A percentile compares a stretch with the other conserved stretches of the same genome.
phyloP scores from a whole-genome alignment of 92 coral and sea anemone genomes.

The Meandrina meandrites region DNA sequence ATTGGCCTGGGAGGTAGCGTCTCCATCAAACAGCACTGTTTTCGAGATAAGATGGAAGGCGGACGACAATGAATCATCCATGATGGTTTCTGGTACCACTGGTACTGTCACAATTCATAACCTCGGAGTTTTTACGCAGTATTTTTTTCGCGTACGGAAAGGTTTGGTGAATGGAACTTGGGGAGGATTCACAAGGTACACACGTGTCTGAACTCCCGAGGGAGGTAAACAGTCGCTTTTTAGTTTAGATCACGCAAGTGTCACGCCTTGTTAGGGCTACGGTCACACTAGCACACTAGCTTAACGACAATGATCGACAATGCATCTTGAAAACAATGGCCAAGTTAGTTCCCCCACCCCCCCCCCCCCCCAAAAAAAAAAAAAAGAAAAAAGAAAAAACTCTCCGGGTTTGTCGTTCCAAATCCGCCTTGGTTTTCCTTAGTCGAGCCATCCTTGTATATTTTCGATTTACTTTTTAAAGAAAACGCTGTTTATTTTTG shows the following conservation, averaged over 20 bases:
- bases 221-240: too few relatives aligned
- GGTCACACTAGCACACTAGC: neutral
- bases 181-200: conserved; percentile 54
- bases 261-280: too few relatives aligned
- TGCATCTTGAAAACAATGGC: too few relatives aligned
- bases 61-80: conserved; percentile 37
- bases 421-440: too few relatives aligned
- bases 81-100: conserved; percentile 43
- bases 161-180: conserved; percentile 51
- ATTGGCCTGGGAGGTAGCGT: conserved; percentile 47
- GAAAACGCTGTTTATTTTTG: too few relatives aligned
- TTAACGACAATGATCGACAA: too few relatives aligned
- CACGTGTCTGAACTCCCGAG: conserved; percentile 54
- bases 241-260: neutral
- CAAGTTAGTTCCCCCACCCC: too few relatives aligned
- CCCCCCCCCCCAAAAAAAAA: too few relatives aligned
- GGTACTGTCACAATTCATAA: conserved; percentile 27
- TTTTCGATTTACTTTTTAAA: too few relatives aligned
- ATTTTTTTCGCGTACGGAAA: conserved; percentile 50
- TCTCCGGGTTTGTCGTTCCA: too few relatives aligned
- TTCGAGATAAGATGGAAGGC: conserved; percentile 60
- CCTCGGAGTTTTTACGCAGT: conserved; percentile 50
- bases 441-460: too few relatives aligned
- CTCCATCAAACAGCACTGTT: conserved; percentile 35
- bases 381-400: too few relatives aligned